Evolutionary conservation across 1,140 invertebrate species (phyloP), one percentile per base, ranked within the genome.

Genomic region (Apis dorsata): DNA sequence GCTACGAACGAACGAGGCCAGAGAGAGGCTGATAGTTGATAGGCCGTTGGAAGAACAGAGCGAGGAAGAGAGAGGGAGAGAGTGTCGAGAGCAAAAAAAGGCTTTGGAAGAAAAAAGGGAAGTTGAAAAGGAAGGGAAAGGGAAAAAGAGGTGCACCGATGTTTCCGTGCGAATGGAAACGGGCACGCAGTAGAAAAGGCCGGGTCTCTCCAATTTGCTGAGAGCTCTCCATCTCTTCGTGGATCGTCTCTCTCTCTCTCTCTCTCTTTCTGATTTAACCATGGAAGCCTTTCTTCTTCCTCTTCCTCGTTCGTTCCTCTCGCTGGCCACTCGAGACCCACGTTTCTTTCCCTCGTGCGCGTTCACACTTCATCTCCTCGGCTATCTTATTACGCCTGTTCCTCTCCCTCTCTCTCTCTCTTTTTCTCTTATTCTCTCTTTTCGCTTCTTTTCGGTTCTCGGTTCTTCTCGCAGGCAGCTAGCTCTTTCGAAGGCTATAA

Each of bases 201-300:
- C 70, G 83, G 72, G 76, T 79, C 84, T 85, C 83, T 85, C 83
- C 84, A 85, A 85, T 83, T 85, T 85, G 84, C 80, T 83, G 84
- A 85, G 84, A 82, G 80, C 74, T 68, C 79, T 81, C 71, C 83
- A 75, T 63, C 79, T 68, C 53, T 65, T 24, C 24, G 51, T 21
- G 59, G 49, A 69, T 73, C 78, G 70, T 79, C n/a, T 13, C 21
- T 8, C 49, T 17, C 21, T 69, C 11, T 24, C 24, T 24, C 2
- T 12, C 13, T 15, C 49, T 0, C 68, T n/a, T 13, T 21, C n/a
- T 24, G 13, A 21, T 2, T 57, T n/a, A 24, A 9, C 59, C 17
- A n/a, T 11, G 5, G 4, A 7, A 57, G 7, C 65, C 17, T 68
- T 68, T 44, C 19, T 68, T 68, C 71, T 24, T 55, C 34, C 70